These are phyloP conservation scores for Corvus moneduloides DNA, from an alignment of 2,113 vertebrate species.

Conservation along the genomic window DNA sequence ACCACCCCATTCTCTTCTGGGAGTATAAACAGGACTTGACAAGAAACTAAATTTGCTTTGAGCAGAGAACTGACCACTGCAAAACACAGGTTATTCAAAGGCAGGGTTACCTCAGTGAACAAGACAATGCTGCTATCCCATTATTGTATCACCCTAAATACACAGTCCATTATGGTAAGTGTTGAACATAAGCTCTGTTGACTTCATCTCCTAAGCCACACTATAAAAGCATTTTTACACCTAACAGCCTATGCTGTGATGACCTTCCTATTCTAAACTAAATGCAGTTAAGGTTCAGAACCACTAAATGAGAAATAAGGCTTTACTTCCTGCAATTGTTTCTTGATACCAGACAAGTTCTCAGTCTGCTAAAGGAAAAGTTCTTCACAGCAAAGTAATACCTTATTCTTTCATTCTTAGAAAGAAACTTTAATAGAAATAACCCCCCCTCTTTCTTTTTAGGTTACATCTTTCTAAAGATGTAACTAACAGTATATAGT, in stretches of 20 bases:
- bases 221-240: not conserved
- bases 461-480: not conserved
- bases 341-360: not conserved
- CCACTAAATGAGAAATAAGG: not conserved
- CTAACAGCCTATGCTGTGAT: not conserved
- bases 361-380: not conserved
- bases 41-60: not conserved
- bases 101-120: not conserved
- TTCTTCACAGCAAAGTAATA: not conserved
- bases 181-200: not conserved
- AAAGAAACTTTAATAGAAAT: not conserved
- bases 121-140: not conserved
- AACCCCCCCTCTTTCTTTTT: not conserved
- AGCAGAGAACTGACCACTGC: not conserved
- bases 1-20: not conserved
- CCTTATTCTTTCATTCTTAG: not conserved
- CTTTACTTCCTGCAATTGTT: not conserved
- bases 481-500: not conserved
- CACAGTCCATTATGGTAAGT: rapidly evolving
- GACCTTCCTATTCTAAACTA: not conserved
- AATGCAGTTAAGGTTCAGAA: not conserved
- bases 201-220: not conserved
- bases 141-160: not conserved
- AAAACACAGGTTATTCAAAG: not conserved
- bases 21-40: not conserved